Conservation (phyloP, 1,140 invertebrate species). For the Aphaenogaster ashmeadi region DNA sequence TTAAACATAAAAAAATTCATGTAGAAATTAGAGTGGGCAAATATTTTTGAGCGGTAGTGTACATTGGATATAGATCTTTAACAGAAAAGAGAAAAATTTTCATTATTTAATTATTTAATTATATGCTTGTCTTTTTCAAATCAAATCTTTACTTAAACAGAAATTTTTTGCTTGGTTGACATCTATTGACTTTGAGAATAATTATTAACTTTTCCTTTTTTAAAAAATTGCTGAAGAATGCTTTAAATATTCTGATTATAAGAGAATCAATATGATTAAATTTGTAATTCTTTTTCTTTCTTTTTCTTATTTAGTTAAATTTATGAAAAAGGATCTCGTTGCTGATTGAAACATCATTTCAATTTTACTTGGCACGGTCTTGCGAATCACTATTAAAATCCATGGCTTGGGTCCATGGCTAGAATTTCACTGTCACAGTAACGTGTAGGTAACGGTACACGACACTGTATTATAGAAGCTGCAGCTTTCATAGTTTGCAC, state of each 20-base stretch:
- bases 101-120: too few species aligned
- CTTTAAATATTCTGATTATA: neutral
- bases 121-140: neutral
- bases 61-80: neutral
- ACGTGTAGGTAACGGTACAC: slow-evolving; percentile 71
- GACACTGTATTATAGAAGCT: slow-evolving; percentile 75
- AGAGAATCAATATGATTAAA: neutral
- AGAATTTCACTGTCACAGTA: slow-evolving; percentile 78
- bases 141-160: neutral
- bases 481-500: slow-evolving; percentile 83
- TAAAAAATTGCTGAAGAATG: neutral
- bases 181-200: neutral
- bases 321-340: slow-evolving; percentile 75
- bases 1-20: too few species aligned
- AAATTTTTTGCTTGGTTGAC: neutral
- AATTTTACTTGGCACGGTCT: slow-evolving; percentile 77
- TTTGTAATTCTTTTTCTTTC: neutral
- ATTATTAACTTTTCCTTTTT: neutral
- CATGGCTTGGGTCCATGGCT: slow-evolving; percentile 85
- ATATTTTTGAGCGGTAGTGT: too few species aligned
- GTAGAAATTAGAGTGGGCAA: too few species aligned
- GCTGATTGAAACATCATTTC: slow-evolving; percentile 68
- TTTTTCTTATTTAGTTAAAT: neutral
- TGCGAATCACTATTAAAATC: slow-evolving; percentile 84
- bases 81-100: neutral